These are phyloP conservation scores for Marmota flaviventris DNA, from an alignment of 2,113 vertebrate species.

Conservation along the genomic window DNA sequence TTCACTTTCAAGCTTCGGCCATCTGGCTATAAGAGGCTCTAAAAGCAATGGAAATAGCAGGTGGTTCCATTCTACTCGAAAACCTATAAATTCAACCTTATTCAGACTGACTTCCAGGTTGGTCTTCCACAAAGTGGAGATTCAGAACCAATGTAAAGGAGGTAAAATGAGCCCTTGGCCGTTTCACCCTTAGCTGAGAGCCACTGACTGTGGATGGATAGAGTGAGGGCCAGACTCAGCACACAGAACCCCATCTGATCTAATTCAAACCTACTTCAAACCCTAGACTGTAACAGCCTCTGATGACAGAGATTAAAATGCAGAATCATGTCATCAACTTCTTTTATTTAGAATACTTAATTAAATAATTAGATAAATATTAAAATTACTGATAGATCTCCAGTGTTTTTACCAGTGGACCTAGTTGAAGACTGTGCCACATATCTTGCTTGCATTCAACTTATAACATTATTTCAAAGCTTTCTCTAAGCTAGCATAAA, in stretches of 20 bases:
- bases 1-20: constrained; percentile 55
- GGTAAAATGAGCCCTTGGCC: constrained; percentile 82
- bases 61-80: constrained; percentile 72
- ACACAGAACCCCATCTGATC: constrained; percentile 65
- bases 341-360: constrained; percentile 22
- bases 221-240: constrained; percentile 72
- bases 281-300: constrained; percentile 60
- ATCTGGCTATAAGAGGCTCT: constrained; percentile 71
- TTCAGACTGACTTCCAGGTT: constrained; percentile 84
- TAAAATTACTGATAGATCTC: neutral
- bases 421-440: neutral
- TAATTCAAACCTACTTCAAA: constrained; percentile 73
- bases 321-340: constrained; percentile 7
- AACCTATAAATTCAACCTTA: constrained; percentile 78
- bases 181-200: constrained; percentile 70
- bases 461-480: neutral
- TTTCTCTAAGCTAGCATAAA: constrained; percentile 21
- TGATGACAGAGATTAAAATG: constrained; percentile 66
- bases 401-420: neutral
- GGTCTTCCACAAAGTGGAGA: constrained; percentile 76
- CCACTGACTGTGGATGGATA: constrained; percentile 78
- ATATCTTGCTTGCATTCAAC: neutral
- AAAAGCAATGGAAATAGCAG: constrained; percentile 72
- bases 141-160: constrained; percentile 83
- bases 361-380: neutral